A percentile compares a stretch with the other conserved stretches of the same genome.
Evolutionary conservation across 2,113 vertebrate species (phyloP).

Genomic region (Parus major): DNA sequence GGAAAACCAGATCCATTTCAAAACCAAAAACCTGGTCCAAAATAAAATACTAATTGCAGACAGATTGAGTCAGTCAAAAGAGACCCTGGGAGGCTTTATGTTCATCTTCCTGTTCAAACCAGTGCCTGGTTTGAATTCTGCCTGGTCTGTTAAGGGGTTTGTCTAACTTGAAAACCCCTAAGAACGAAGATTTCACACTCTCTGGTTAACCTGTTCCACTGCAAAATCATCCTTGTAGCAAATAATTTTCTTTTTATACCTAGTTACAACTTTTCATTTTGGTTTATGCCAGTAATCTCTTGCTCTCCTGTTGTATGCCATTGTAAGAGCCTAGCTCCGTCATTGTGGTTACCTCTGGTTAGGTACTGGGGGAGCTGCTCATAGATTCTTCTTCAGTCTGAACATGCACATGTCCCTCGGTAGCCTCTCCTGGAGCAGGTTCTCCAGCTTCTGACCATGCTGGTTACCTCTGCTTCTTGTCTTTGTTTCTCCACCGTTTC

Average conservation of each 20-base stretch:
- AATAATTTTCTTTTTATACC: no score
- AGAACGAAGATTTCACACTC: not conserved
- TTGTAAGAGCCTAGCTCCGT: not conserved
- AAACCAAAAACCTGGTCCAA: not conserved
- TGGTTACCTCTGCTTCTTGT: not conserved
- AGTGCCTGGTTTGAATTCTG: not conserved
- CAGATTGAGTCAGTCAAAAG: not conserved
- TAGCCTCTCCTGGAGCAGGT: not conserved
- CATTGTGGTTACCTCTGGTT: accelerated
- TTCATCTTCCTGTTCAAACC: not conserved
- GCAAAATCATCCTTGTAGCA: not conserved
- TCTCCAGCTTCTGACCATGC: not conserved
- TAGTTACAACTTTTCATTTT: not conserved
- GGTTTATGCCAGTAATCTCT: not conserved
- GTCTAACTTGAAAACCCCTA: not conserved
- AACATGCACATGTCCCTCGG: not conserved
- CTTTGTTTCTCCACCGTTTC: not conserved
- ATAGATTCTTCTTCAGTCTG: not conserved
- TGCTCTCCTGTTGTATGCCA: not conserved
- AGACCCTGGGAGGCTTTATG: not conserved
- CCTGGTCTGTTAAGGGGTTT: not conserved
- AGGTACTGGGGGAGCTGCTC: not conserved
- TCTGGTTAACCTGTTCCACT: not conserved
- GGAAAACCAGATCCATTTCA: not conserved
- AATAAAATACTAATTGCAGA: not conserved